phyloP scores from a whole-genome alignment of 2,888 invertebrate genomes.

The Rotaria sp. region DNA sequence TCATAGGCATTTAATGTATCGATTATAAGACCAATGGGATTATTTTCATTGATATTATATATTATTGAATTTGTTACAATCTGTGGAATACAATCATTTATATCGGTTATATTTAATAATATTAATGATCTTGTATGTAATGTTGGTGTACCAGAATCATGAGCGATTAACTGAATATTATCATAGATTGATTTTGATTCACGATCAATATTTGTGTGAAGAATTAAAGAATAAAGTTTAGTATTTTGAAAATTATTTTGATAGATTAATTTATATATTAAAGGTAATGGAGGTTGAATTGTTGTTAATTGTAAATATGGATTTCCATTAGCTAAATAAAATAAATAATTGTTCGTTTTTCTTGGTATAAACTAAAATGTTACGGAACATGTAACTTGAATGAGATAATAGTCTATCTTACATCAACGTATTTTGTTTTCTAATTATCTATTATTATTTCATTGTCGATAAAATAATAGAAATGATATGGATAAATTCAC shows the following conservation, averaged over 20 bases:
- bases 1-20: background rate
- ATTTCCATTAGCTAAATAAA: background rate
- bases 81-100: background rate
- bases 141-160: conserved; percentile 27
- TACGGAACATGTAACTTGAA: too few relatives aligned
- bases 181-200: background rate
- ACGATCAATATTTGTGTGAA: background rate
- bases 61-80: background rate
- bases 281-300: background rate
- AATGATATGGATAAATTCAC: too few relatives aligned
- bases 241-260: background rate
- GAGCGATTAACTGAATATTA: background rate
- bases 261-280: background rate
- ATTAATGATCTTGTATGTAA: background rate
- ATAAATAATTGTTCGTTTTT: too few relatives aligned
- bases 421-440: too few relatives aligned
- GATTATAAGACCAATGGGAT: background rate
- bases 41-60: background rate
- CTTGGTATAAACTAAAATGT: too few relatives aligned
- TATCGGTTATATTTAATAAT: background rate
- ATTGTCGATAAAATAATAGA: too few relatives aligned
- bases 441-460: too few relatives aligned
- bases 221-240: background rate
- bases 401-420: too few relatives aligned
- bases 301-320: conserved; percentile 25